phyloP scores from a whole-genome alignment of 2,113 vertebrate species.

The Paedocypris sp. region DNA sequence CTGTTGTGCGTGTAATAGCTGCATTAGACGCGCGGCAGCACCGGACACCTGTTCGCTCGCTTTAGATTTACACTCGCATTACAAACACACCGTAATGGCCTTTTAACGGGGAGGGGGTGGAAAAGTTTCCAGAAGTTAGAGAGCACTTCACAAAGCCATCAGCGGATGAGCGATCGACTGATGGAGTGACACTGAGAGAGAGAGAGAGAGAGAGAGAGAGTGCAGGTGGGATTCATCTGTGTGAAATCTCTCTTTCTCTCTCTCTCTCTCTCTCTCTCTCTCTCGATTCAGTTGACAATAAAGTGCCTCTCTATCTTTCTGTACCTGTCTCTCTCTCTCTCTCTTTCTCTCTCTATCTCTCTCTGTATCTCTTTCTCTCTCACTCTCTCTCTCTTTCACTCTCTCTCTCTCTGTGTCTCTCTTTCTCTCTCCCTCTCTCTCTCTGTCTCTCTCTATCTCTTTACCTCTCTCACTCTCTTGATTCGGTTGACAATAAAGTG shows the following conservation, averaged over 20 bases:
- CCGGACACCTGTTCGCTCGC: slow-evolving; percentile 64
- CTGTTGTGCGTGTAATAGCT: slow-evolving; percentile 59
- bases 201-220: slow-evolving; percentile 44
- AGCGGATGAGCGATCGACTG: slow-evolving; percentile 43
- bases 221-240: background rate
- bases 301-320: no score
- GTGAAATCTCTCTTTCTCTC: background rate
- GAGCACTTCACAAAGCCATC: slow-evolving; percentile 51
- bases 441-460: no score
- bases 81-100: slow-evolving; percentile 64
- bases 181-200: slow-evolving; percentile 35
- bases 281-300: no score
- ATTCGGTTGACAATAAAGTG: no score
- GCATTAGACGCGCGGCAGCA: slow-evolving; percentile 63
- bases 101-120: slow-evolving; percentile 44
- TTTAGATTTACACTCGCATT: slow-evolving; percentile 62
- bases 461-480: no score
- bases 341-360: no score
- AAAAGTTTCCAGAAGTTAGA: slow-evolving; percentile 62
- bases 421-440: no score
- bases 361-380: no score
- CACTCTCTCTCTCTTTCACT: no score
- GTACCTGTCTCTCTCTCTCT: no score
- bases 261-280: background rate
- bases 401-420: no score